Conservation (phyloP, 2,888 invertebrate species). For the Parascotia fuliginaria region DNA sequence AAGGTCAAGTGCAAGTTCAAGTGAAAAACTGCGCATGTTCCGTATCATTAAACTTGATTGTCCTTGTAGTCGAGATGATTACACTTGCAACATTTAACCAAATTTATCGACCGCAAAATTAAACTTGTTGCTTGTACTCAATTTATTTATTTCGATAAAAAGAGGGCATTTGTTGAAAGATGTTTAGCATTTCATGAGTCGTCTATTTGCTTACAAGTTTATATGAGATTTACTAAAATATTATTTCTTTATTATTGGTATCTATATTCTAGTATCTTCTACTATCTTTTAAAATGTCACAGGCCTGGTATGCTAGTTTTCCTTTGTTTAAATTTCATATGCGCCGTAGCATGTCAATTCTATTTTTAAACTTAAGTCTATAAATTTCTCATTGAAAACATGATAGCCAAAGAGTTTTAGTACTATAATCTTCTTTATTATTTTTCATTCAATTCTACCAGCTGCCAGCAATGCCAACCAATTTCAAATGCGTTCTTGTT, state of each 20-base stretch:
- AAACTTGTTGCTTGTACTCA: background rate
- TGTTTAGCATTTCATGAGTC: background rate
- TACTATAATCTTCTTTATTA: background rate
- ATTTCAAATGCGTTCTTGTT: background rate
- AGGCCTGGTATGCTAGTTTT: too few species aligned
- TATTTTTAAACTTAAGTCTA: background rate
- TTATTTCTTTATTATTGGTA: too few species aligned
- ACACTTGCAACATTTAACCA: constrained; percentile 5
- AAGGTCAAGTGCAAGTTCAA: constrained; percentile 7
- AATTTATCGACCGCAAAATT: constrained; percentile 11
- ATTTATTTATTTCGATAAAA: background rate
- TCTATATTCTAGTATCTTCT: too few species aligned
- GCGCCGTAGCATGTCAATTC: background rate
- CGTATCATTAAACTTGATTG: constrained; percentile 14
- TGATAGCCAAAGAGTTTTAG: background rate
- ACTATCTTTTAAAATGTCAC: too few species aligned
- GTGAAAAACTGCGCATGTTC: constrained; percentile 5
- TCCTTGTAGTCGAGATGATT: constrained; percentile 5
- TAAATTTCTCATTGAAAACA: background rate
- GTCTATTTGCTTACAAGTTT: too few species aligned
- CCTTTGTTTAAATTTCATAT: too few species aligned
- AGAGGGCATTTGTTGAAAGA: background rate
- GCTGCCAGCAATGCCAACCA: background rate
- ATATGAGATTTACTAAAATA: too few species aligned
- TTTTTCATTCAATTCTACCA: background rate